Evolutionary conservation across 2,888 invertebrate genomes (phyloP).

Genomic region (Pachymerium ferrugineum): DNA sequence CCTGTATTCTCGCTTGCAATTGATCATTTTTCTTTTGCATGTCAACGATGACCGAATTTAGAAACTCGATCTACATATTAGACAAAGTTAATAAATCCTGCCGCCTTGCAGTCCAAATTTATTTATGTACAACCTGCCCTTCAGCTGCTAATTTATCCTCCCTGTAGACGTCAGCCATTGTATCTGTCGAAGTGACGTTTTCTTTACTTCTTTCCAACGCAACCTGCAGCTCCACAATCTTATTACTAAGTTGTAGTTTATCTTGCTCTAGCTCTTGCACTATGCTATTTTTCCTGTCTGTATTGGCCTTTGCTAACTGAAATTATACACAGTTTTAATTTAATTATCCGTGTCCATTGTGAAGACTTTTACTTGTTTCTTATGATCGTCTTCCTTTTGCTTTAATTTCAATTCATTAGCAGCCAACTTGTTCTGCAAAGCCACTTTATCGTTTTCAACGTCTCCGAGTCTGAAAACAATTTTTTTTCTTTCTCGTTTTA

Average conservation of each 20-base stretch:
- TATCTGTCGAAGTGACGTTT: background rate
- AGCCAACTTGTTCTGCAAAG: slow-evolving; percentile 3
- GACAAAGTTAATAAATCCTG: background rate
- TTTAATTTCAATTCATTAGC: background rate
- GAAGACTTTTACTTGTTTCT: background rate
- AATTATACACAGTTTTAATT: background rate
- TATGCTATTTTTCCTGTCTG: background rate
- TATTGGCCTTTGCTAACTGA: background rate
- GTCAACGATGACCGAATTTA: slow-evolving; percentile 94
- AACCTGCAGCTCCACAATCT: slow-evolving; percentile 29
- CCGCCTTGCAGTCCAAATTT: background rate
- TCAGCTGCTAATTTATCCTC: slow-evolving; percentile 3
- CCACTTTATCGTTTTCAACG: slow-evolving; percentile 25
- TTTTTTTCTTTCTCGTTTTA: background rate
- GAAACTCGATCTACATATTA: slow-evolving; percentile 63
- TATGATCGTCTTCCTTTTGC: slow-evolving; percentile 21
- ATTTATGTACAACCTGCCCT: background rate
- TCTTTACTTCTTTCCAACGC: background rate
- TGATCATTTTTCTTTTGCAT: slow-evolving; percentile 89
- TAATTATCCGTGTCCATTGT: background rate
- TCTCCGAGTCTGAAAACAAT: background rate
- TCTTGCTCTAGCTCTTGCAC: slow-evolving; percentile 35
- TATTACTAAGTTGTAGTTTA: slow-evolving; percentile 33
- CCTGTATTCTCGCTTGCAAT: slow-evolving; percentile 69
- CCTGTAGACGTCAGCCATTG: background rate